Conservation (phyloP, 2,888 invertebrate genomes). For the Dendrolimus houi region DNA sequence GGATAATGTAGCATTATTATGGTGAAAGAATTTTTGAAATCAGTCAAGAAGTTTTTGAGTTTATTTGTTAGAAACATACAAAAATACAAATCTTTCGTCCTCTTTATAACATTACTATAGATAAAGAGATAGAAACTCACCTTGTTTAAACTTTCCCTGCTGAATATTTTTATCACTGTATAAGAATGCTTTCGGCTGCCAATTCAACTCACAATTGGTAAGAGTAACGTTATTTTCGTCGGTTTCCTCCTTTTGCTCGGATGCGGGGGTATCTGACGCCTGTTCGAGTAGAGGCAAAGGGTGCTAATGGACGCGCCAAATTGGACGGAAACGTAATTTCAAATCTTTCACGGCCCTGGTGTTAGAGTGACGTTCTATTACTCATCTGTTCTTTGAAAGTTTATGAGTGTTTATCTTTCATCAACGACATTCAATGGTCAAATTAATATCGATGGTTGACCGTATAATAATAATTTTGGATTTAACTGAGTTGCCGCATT, state of each 20-base stretch:
- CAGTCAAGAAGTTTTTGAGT: no score
- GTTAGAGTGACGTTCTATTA: slow-evolving; percentile 7
- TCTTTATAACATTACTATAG: no score
- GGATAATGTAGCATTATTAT: no score
- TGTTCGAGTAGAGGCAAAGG: slow-evolving; percentile 16
- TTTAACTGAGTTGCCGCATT: no score
- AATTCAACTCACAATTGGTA: slow-evolving; percentile 5
- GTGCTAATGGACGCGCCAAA: slow-evolving; percentile 37
- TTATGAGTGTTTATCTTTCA: neutral
- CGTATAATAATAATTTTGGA: no score
- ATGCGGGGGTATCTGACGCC: neutral
- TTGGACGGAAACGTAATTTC: slow-evolving; percentile 43
- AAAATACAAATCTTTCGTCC: no score
- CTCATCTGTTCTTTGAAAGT: slow-evolving; percentile 12
- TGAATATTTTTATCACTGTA: neutral
- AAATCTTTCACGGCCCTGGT: slow-evolving; percentile 21
- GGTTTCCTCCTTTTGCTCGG: slow-evolving; percentile 5
- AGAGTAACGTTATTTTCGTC: slow-evolving; percentile 18
- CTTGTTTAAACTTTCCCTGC: neutral
- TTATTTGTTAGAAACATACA: no score
- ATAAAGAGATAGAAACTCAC: no score
- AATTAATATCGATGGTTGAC: no score
- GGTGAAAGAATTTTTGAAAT: no score
- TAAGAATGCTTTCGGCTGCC: slow-evolving; percentile 5
- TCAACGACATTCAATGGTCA: no score